phyloP scores from a whole-genome alignment of 2,888 invertebrate species.

The Lordiphosa fenestrarum region DNA sequence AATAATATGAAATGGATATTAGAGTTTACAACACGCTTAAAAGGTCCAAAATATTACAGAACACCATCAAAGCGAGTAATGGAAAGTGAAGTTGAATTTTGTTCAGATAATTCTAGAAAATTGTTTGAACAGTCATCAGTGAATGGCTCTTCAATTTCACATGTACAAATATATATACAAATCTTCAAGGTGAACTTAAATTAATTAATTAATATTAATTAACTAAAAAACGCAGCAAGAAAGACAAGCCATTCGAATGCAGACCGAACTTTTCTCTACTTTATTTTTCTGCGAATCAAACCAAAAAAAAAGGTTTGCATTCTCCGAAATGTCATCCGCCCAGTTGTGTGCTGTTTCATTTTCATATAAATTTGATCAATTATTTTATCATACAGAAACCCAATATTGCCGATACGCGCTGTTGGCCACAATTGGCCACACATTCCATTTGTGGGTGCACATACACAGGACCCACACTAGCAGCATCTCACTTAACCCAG shows the following conservation, averaged over 20 bases:
- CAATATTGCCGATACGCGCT: slow-evolving; percentile 20
- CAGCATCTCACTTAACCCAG: slow-evolving; percentile 7
- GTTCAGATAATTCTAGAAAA: too few species aligned
- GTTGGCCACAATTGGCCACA: slow-evolving; percentile 17
- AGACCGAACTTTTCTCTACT: too few species aligned
- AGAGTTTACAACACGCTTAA: neutral
- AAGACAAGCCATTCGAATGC: too few species aligned
- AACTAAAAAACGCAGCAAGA: too few species aligned
- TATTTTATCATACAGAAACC: slow-evolving; percentile 12
- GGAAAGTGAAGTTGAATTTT: neutral
- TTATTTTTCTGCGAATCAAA: too few species aligned
- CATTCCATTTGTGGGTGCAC: slow-evolving; percentile 2
- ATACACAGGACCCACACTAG: neutral
- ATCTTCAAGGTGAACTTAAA: too few species aligned
- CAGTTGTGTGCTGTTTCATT: neutral
- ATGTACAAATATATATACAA: too few species aligned
- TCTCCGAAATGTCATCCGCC: neutral
- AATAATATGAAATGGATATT: slow-evolving; percentile 2
- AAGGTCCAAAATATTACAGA: neutral
- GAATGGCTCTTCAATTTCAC: too few species aligned
- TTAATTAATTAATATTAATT: too few species aligned
- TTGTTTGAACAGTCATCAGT: too few species aligned
- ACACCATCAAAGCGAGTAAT: neutral
- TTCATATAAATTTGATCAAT: slow-evolving; percentile 2
- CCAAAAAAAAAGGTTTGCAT: too few species aligned